Evolutionary conservation across 2,113 vertebrate genomes (phyloP).

Genomic region (Naja naja): DNA sequence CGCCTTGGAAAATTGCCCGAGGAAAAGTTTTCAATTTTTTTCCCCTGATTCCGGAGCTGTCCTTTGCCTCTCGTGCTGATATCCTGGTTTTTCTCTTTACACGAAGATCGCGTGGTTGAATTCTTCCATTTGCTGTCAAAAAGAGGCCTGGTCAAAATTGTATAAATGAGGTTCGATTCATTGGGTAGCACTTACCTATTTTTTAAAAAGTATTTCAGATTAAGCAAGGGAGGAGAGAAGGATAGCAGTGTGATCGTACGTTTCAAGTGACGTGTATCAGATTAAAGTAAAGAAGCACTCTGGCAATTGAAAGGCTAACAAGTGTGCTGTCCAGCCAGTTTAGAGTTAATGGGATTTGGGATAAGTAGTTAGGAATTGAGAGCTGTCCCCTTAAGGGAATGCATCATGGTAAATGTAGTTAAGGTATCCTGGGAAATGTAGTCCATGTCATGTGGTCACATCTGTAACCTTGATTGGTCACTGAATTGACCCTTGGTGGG

Average conservation of each 20-base stretch:
- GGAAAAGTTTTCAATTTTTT: background rate
- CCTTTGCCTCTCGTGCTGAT: constrained; percentile 61
- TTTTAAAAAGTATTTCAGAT: background rate
- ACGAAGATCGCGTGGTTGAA: background rate
- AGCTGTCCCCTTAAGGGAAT: too few relatives aligned
- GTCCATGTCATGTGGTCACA: too few relatives aligned
- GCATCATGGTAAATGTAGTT: too few relatives aligned
- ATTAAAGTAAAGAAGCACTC: background rate
- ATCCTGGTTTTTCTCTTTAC: background rate
- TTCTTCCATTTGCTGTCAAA: background rate
- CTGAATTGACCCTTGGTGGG: too few relatives aligned
- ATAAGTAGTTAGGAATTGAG: too few relatives aligned
- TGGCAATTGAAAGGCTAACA: background rate
- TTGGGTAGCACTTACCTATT: background rate
- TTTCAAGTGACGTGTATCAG: background rate
- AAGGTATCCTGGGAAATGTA: too few relatives aligned
- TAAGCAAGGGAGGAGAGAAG: background rate
- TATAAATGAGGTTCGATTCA: background rate
- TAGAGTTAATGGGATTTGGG: too few relatives aligned
- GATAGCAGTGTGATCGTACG: background rate
- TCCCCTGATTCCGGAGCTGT: constrained; percentile 50
- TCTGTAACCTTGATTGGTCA: too few relatives aligned
- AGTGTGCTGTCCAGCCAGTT: too few relatives aligned
- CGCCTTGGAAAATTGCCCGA: background rate
- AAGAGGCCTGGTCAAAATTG: background rate